Base-by-base conservation (phyloP, 2,888 invertebrate species). In the Philereme transversata region DNA sequence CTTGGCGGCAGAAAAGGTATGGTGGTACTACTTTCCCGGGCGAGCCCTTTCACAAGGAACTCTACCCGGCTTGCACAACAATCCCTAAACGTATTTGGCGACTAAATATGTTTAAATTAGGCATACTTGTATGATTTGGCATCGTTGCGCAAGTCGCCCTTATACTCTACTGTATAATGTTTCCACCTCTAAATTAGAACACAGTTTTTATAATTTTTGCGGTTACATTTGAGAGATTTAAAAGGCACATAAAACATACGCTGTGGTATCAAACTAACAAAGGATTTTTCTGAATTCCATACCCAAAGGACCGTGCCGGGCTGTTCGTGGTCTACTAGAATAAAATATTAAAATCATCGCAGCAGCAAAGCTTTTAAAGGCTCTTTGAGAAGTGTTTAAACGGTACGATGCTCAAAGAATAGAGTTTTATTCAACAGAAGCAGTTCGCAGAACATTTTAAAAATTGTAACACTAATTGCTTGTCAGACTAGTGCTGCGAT, bases 321-420 rank as follows among this genome's bases (percentile, higher is more conserved):
- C 38, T 40, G 22, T 35, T 36, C 41, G 52, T 43, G 48, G 52
- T 51, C 57, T 6, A 34, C 11, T 38, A 38, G 10, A 53, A 59
- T 53, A 59, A 59, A 59, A 59, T 50, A 59, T 50, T 50, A 50
- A 54, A 54, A 50, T 50, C 11, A 59, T 22, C 11, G 44, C 46
- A 35, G 44, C 40, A 35, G 45, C 50, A 54, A 50, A 54, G 59
- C 50, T 40, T 11, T 49, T 22, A 50, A 49, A 36, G 6, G 50
- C 50, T 60, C 59, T 60, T 60, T 60, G 52, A 22, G 34, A 48
- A 41, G 43, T 34, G 10, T 51, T 51, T 44, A 38, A 43, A 51
- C 40, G 40, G 6, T 8, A 52, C 49, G 51, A 41, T 53, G 40
- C 51, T 60, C 46, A 51, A 52, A 49, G 53, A 49, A 53, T 49